Evolutionary conservation across 2,888 invertebrate genomes (phyloP).

Genomic region (Elmis aenea): DNA sequence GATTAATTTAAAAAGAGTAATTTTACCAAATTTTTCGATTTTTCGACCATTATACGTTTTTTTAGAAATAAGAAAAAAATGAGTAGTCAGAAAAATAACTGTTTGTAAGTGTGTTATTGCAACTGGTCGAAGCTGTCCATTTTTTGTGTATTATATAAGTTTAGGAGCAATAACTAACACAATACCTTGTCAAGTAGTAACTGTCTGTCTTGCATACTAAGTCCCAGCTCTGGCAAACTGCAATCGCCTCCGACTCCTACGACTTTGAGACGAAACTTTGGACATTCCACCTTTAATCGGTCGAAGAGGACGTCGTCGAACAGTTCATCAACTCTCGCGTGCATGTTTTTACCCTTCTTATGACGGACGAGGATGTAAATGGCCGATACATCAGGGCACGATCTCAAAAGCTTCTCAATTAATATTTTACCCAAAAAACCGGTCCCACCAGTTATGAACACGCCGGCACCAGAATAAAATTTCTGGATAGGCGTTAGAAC

Average conservation of each 20-base stretch:
- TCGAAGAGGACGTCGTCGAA: slow-evolving; percentile 63
- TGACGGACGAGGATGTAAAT: slow-evolving; percentile 54
- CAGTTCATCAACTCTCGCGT: slow-evolving; percentile 61
- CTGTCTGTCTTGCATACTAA: slow-evolving; percentile 53
- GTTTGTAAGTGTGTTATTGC: too few species aligned
- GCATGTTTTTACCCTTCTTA: slow-evolving; percentile 60
- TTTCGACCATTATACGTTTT: too few species aligned
- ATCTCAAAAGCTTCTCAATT: slow-evolving; percentile 56
- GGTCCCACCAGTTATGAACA: slow-evolving; percentile 49
- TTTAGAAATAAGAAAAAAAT: too few species aligned
- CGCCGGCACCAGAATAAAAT: slow-evolving; percentile 38
- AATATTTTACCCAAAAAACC: slow-evolving; percentile 55
- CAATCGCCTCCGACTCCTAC: slow-evolving; percentile 56
- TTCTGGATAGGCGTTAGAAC: slow-evolving; percentile 34
- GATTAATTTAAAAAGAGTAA: too few species aligned
- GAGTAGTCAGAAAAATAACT: too few species aligned
- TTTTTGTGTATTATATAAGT: too few species aligned
- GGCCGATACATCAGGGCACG: slow-evolving; percentile 51
- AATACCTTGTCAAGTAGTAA: slow-evolving; percentile 50
- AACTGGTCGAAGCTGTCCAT: too few species aligned
- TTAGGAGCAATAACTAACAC: too few species aligned
- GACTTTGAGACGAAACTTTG: slow-evolving; percentile 59
- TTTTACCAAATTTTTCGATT: too few species aligned
- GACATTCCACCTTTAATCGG: slow-evolving; percentile 51
- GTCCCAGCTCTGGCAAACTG: slow-evolving; percentile 55